Evolutionary conservation across 2,888 invertebrate species (phyloP), one percentile per base, ranked within the genome.

Genomic region (Biston stratarius): DNA sequence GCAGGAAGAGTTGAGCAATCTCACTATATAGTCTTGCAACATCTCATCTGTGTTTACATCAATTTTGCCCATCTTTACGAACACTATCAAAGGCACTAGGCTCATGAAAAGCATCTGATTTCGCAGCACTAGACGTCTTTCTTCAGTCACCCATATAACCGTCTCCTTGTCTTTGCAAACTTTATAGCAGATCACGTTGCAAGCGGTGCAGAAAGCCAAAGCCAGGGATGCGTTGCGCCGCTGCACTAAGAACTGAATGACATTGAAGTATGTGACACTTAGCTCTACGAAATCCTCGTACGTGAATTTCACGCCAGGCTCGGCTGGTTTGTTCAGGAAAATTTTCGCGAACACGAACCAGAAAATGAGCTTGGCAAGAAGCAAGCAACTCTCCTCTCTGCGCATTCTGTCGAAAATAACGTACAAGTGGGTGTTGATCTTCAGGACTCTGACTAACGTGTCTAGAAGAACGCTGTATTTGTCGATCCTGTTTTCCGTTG

Each of bases 51-150:
- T 91, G 81, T 77, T 68, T 9, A 63, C 61, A 5, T 70, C 70
- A 0, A 83, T 79, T 48, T 81, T 82, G 10, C 77, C 71, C 10
- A 78, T 74, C 5, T 77, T 86, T 42, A 87, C 83, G 67, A 92
- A 92, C 10, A 86, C 80, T 40, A 95, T 82, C 40, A 96, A 82
- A 0, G 97, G 97, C 52, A 96, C 84, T 12, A 97, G 85, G 80
- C 96, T 95, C 71, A 96, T 91, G 58, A 95, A 90, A 33, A 96
- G 82, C 73, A 96, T 86, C 82, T 96, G 95, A 78, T 95, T 95
- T 74, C 95, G 95, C 67, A 96, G 89, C 40, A 94, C 83, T 11
- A 85, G 72, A 42, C 82, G 86, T 42, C 80, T 81, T 0, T 81
- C 66, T 1, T 76, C 73, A 6, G 55, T 72, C 48, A 77, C 75